Evolutionary conservation across 2,113 vertebrate species (phyloP).

Genomic region (Anser brachyrhynchus): DNA sequence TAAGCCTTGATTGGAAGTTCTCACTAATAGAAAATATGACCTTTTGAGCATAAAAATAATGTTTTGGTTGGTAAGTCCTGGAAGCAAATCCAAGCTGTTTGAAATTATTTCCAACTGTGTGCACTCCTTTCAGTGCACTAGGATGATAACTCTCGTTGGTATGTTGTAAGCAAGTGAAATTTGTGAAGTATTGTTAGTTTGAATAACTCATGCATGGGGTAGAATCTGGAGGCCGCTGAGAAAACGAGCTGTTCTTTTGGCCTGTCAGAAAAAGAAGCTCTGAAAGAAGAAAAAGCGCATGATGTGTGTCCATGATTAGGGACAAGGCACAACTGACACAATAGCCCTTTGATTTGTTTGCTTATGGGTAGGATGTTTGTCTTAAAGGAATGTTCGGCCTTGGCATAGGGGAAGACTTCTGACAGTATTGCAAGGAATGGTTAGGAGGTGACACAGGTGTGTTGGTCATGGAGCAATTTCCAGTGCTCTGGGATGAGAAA

Average conservation of each 20-base stretch:
- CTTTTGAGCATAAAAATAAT: not conserved
- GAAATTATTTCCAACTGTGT: not conserved
- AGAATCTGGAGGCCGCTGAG: rapidly evolving
- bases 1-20: not conserved
- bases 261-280: not conserved
- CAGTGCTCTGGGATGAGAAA: not conserved
- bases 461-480: not conserved
- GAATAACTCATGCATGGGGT: rapidly evolving
- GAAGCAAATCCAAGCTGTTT: not conserved
- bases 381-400: not conserved
- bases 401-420: not conserved
- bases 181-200: not conserved
- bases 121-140: not conserved
- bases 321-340: not conserved
- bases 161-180: not conserved
- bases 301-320: rapidly evolving
- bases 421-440: not conserved
- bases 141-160: not conserved
- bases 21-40: not conserved
- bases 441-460: not conserved
- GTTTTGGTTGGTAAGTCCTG: not conserved
- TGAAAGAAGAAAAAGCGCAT: not conserved
- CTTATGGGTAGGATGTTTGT: not conserved
- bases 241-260: not conserved
- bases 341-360: not conserved